Conservation (phyloP, 2,113 vertebrate genomes). For the Menura novaehollandiae region DNA sequence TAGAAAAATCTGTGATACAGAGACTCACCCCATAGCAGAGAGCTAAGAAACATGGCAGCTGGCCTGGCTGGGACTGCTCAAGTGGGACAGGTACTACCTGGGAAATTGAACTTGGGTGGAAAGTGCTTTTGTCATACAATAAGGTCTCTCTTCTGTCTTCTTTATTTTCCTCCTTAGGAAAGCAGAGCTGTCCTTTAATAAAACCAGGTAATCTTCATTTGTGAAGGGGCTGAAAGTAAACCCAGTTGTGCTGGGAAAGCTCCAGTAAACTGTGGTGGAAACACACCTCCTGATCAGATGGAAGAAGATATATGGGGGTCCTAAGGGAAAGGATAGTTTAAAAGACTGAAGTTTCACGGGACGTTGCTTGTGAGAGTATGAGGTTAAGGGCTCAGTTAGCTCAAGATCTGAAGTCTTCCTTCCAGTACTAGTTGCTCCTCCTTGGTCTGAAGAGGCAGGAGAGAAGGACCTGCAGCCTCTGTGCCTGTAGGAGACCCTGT, state of each 20-base stretch:
- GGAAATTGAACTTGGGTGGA: neutral
- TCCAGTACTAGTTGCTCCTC: neutral
- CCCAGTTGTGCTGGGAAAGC: neutral
- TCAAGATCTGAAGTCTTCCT: neutral
- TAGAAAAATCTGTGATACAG: neutral
- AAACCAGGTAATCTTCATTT: neutral
- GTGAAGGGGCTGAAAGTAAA: neutral
- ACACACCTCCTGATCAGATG: neutral
- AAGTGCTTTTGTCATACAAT: neutral
- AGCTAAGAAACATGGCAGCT: neutral
- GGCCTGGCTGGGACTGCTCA: neutral
- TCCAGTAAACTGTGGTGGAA: neutral
- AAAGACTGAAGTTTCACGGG: neutral
- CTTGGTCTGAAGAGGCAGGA: neutral
- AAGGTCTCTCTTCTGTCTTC: neutral
- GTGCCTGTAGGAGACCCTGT: neutral
- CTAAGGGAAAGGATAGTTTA: neutral
- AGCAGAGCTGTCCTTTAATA: neutral
- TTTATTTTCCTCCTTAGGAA: neutral
- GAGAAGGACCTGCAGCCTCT: neutral
- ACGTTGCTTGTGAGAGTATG: neutral
- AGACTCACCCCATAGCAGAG: neutral
- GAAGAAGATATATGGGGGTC: neutral
- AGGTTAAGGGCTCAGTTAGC: neutral
- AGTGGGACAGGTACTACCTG: neutral